phyloP scores from a whole-genome alignment of 1,140 invertebrate species.

The Bombus fervidus region DNA sequence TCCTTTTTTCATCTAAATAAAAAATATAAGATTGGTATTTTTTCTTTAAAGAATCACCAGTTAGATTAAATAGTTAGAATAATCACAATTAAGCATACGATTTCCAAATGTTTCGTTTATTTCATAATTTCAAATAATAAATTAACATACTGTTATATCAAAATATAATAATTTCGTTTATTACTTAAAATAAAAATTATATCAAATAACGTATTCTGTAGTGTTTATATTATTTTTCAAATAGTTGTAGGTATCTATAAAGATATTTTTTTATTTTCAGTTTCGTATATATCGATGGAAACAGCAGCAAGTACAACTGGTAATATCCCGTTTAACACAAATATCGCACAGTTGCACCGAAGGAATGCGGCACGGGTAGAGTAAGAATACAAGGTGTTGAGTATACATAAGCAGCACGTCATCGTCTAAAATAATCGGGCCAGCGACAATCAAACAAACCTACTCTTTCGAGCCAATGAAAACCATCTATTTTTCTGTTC shows the following conservation, averaged over 20 bases:
- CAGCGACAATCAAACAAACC: constrained; percentile 62
- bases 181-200: not conserved
- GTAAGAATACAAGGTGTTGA: constrained; percentile 60
- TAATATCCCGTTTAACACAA: constrained; percentile 28
- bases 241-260: not conserved
- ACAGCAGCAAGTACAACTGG: not conserved
- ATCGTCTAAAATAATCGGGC: constrained; percentile 75
- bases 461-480: constrained; percentile 53
- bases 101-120: not conserved
- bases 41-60: not conserved
- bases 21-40: not conserved
- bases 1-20: not conserved
- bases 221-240: not conserved
- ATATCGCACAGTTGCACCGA: constrained; percentile 31
- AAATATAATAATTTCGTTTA: not conserved
- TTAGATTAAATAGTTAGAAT: not conserved
- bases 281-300: not conserved
- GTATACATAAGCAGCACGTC: constrained; percentile 67
- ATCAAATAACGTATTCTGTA: not conserved
- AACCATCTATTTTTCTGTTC: constrained; percentile 54
- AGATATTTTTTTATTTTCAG: not conserved
- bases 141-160: not conserved
- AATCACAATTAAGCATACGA: not conserved
- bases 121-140: not conserved
- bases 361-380: constrained; percentile 61